Evolutionary conservation across 2,888 invertebrate genomes (phyloP), one percentile per base, ranked within the genome.

Genomic region (Mythimna loreyi): DNA sequence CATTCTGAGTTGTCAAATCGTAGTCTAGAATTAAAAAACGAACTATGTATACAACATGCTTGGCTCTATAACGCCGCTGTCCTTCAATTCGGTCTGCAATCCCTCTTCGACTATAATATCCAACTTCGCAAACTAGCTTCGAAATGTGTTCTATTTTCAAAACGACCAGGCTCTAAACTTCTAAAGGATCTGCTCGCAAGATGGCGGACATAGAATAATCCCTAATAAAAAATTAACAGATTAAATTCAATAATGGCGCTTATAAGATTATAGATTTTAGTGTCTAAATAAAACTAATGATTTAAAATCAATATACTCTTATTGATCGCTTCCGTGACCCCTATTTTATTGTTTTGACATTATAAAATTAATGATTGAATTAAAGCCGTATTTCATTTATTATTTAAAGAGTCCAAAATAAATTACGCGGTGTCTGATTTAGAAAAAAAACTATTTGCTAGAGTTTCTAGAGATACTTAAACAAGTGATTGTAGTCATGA

Each of bases 261-360:
- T 43, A 75, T 43, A 30, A 52, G 45, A 58, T 58, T 72, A 53
- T n/a, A 58, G 36, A 52, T 21, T 6, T 49, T 69, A 47, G 28
- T 47, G 28, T 52, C 40, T 8, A 47, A 60, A 59, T 69, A 55
- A 72, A 78, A 52, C 19, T 7, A 57, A 52, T 33, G 30, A 61
- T 73, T 78, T 52, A 40, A 40, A 28, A 58, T 40, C 13, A 40
- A 57, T 72, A n/a, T n/a, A n/a, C n/a, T n/a, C n/a, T 25, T 49
- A 40, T 30, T 43, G 30, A 50, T 23, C 40, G 50, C 47, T 47
- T 53, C 33, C 6, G 49, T 45, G 66, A 74, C 49, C 58, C 11
- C 28, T 21, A 30, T 66, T 75, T 74, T 59, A 75, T 63, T 76
- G 68, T 76, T 75, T 76, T 75, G 62, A 61, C 64, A 57, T 71